Evolutionary conservation across 2,888 invertebrate species (phyloP), one percentile per base, ranked within the genome.

Genomic region (Ferdinandea cuprea): DNA sequence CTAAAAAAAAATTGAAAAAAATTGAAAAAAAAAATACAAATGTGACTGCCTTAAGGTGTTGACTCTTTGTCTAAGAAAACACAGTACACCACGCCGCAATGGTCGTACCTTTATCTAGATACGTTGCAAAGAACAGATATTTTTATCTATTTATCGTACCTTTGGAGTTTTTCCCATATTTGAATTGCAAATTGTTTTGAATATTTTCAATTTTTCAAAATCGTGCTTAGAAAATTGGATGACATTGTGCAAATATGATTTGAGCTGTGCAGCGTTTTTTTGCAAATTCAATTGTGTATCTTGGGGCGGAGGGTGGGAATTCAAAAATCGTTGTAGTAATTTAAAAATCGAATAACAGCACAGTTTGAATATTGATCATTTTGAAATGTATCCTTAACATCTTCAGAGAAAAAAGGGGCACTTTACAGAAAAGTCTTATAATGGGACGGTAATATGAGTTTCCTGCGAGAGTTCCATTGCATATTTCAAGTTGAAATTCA

Each of bases 181-280:
- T 58, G 69, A 46, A 58, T 69, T 69, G 69, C 58, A 69, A 69
- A 69, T 69, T 58, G 69, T 37, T 69, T 40, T 7, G 58, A 79
- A 73, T 66, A 40, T 44, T 78, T 72, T 65, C 65, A 72, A 59
- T 72, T 79, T 54, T 52, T 65, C 7, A 48, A 68, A 73, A 79
- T 66, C 79, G 79, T 79, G 79, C 66, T 79, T 40, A 32, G 66
- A 54, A 79, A 79, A 66, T 73, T 59, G 58, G 50, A 78, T 59
- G 78, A 30, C 65, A 78, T 44, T 65, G 56, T 58, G 63, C 17
- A 78, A 78, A 78, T 78, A 63, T 48, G 78, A 78, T 78, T 78
- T 59, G 50, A 46, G 28, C 40, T 30, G n/a, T 58, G 52, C 63
- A 78, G n/a, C n/a, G n/a, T n/a, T n/a, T 71, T 65, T 71, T 78